Evolutionary conservation across 2,888 invertebrate species (phyloP).

Genomic region (Drosophila mimetica): DNA sequence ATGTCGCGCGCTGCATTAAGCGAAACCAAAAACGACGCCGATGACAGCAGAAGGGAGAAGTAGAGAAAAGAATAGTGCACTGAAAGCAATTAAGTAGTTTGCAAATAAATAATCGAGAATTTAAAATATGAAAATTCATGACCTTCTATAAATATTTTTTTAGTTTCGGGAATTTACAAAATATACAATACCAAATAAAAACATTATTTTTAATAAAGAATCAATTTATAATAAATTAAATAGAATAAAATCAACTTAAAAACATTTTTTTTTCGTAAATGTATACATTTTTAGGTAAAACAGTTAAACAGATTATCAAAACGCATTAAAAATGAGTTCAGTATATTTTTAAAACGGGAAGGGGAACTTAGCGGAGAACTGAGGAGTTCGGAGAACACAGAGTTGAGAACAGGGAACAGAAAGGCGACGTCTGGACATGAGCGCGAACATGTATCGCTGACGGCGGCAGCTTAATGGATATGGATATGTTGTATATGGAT

Average conservation of each 20-base stretch:
- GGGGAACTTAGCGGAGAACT: not conserved
- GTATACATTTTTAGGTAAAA: no score
- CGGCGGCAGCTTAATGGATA: constrained; percentile 73
- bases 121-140: no score
- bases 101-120: no score
- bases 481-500: constrained; percentile 59
- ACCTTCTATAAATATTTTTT: no score
- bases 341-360: not conserved
- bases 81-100: not conserved
- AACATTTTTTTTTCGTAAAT: no score
- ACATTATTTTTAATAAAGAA: no score
- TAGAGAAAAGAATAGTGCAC: constrained; percentile 14
- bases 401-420: constrained; percentile 16
- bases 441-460: constrained; percentile 78
- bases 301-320: no score
- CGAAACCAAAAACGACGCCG: constrained; percentile 59
- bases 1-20: constrained; percentile 70
- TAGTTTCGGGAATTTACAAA: no score
- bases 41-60: constrained; percentile 34
- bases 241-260: no score
- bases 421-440: constrained; percentile 68
- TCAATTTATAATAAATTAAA: no score
- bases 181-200: no score
- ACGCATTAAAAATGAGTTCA: not conserved
- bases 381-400: not conserved